Conservation (phyloP, 1,140 invertebrate species). For the Thaumatotibia leucotreta region DNA sequence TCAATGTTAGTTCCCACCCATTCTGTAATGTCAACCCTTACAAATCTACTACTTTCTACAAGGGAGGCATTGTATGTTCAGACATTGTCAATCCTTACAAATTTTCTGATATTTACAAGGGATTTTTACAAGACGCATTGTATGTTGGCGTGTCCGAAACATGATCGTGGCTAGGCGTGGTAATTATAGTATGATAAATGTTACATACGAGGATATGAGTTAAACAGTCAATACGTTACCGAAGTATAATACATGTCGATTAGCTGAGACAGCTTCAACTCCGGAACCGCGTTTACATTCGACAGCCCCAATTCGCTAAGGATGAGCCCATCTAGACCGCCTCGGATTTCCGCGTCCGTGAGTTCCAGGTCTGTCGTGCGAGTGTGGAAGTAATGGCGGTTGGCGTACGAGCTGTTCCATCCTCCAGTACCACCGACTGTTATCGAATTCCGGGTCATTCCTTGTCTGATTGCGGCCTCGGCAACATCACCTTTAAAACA, state of each 20-base stretch:
- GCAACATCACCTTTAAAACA: constrained; percentile 79
- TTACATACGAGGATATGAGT: no score
- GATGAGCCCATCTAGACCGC: constrained; percentile 82
- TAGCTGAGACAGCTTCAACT: constrained; percentile 80
- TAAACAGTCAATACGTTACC: not conserved
- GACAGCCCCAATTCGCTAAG: constrained; percentile 55
- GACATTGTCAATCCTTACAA: no score
- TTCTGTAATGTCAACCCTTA: no score
- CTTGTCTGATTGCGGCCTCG: constrained; percentile 79
- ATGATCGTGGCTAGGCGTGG: no score
- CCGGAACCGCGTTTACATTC: constrained; percentile 8
- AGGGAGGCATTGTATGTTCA: no score
- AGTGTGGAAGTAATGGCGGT: constrained; percentile 81
- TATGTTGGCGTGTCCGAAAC: no score
- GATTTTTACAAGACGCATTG: no score
- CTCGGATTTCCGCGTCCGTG: constrained; percentile 82
- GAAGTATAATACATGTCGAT: constrained; percentile 84
- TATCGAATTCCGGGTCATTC: constrained; percentile 40
- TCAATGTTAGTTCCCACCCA: no score
- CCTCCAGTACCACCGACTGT: constrained; percentile 79
- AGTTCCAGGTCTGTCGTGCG: constrained; percentile 76
- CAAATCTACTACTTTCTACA: no score
- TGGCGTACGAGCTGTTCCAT: constrained; percentile 81
- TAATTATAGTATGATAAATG: no score
- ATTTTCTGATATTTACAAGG: no score